Evolutionary conservation across 2,797 vertebrate genomes (phyloP), one percentile per base, ranked within the genome.

Genomic region (Avahi laniger): DNA sequence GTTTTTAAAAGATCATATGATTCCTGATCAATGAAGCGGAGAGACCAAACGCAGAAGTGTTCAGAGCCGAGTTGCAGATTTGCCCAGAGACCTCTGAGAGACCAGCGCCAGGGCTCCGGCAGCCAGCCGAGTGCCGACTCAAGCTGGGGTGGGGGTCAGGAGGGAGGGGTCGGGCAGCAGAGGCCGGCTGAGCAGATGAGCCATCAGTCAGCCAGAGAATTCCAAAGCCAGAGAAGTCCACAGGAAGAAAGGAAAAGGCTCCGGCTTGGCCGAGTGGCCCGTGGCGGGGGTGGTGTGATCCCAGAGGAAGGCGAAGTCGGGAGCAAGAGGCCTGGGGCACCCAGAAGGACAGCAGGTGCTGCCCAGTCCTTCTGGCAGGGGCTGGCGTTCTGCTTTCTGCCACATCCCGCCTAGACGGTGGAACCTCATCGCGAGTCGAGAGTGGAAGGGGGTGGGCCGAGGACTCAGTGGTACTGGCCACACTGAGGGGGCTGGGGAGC

Each of bases 21-120:
- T 97, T 96, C 94, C 96, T 94, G 93, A 97, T 97, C 97, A 97
- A 97, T 97, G 95, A 96, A 96, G 82, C 43, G 1, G 91, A 91
- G 93, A 97, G 85, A 97, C 78, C 81, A 89, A 96, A 85, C 63
- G 70, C 59, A 89, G 91, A 80, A 67, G 9, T 95, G 85, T 95
- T 94, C 78, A 41, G 63, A 59, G 24, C 59, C 41, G 82, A 97
- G 91, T 85, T 84, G 94, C 75, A 93, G 85, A 92, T 89, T 65
- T 92, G 63, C 78, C 86, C 50, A 84, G 91, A 96, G 95, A 96
- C 89, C 70, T 96, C 52, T 81, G 26, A 48, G 78, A 89, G 69
- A 88, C 48, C 59, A 85, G 67, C 94, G 78, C 48, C 87, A 89
- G 67, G 63, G 30, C 61, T 72, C 59, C 43, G 78, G 63, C 81